phyloP scores from a whole-genome alignment of 1,140 invertebrate species.

The Heterodera schachtii region DNA sequence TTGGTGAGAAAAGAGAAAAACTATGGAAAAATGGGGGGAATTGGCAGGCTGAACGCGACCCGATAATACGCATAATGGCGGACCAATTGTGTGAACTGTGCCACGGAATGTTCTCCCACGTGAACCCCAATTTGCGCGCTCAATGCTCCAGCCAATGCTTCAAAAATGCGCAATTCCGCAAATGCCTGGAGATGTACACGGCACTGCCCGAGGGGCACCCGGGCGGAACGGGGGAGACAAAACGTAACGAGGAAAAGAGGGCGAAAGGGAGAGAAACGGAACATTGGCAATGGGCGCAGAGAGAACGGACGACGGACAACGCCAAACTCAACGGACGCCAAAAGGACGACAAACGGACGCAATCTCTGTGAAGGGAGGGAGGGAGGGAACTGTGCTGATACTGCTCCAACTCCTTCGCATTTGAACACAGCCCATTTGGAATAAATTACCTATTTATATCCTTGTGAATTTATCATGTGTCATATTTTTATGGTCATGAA shows the following conservation, averaged over 20 bases:
- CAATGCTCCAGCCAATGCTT: conserved; percentile 41
- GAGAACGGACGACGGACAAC: neutral
- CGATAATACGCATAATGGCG: conserved; percentile 44
- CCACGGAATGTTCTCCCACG: conserved; percentile 56
- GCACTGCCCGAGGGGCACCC: conserved; percentile 4
- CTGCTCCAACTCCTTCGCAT: neutral
- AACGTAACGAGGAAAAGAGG: neutral
- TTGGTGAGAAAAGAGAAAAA: too few relatives aligned
- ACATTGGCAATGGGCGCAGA: neutral
- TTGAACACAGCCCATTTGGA: too few relatives aligned
- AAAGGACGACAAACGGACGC: neutral
- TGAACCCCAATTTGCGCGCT: conserved; percentile 47
- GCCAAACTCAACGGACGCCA: neutral
- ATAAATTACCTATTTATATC: too few relatives aligned
- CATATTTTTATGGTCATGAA: too few relatives aligned
- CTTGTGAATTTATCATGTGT: too few relatives aligned
- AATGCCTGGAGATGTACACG: conserved; percentile 23
- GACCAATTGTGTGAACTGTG: conserved; percentile 55
- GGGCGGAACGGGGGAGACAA: neutral
- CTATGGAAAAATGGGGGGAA: too few relatives aligned
- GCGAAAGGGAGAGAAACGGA: neutral
- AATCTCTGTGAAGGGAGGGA: too few relatives aligned
- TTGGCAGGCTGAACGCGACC: conserved; percentile 12
- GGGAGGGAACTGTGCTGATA: neutral
- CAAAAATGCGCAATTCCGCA: conserved; percentile 24